These are phyloP conservation scores for Gallinago stenura DNA, from an alignment of 2,797 vertebrate species.

Conservation along the genomic window DNA sequence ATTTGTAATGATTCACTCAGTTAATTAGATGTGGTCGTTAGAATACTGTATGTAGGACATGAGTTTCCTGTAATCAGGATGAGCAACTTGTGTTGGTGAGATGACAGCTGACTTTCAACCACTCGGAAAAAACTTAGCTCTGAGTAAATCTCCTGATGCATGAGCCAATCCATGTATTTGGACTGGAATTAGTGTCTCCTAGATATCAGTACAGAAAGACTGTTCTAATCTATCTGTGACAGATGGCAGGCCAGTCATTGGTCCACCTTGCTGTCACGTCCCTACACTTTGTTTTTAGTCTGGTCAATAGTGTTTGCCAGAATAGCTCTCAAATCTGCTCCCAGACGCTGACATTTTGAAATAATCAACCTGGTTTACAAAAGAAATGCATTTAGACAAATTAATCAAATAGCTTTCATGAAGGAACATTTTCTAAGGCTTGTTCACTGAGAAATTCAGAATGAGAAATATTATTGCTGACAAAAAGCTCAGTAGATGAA, in stretches of 20 bases:
- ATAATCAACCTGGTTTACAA: conserved; percentile 75
- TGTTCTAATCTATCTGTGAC: neutral
- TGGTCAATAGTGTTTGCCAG: conserved; percentile 61
- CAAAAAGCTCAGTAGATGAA: conserved; percentile 69
- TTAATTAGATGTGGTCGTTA: neutral
- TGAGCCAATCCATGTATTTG: neutral
- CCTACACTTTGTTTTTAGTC: conserved; percentile 44
- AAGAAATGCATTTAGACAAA: conserved; percentile 80
- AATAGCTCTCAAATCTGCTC: conserved; percentile 59
- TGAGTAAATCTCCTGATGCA: neutral
- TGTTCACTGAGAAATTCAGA: conserved; percentile 65
- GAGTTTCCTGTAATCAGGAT: neutral
- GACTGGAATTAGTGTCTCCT: neutral
- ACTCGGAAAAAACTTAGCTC: neutral
- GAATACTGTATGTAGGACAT: neutral
- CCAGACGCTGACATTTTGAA: conserved; percentile 75
- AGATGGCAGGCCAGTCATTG: neutral
- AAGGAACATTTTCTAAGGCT: conserved; percentile 67
- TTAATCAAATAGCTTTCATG: conserved; percentile 70
- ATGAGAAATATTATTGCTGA: conserved; percentile 78
- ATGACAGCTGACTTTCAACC: conserved; percentile 7
- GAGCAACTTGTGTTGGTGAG: neutral
- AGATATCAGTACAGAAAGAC: neutral
- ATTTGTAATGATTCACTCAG: neutral
- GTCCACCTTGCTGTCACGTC: conserved; percentile 36